Evolutionary conservation across 1,140 invertebrate genomes (phyloP).

Genomic region (Heliothis virescens): DNA sequence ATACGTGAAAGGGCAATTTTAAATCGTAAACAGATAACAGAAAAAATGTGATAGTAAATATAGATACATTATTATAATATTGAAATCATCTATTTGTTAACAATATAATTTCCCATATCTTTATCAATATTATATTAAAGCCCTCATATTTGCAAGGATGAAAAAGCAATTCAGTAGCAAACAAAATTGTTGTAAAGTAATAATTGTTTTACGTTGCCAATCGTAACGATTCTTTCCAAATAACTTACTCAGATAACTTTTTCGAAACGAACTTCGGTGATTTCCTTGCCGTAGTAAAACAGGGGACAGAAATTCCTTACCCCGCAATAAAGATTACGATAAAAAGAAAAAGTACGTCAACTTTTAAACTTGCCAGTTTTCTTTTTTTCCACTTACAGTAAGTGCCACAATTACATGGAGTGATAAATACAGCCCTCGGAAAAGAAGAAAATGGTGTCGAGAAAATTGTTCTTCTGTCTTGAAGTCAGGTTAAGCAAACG

Average conservation of each 20-base stretch:
- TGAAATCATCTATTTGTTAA: background rate
- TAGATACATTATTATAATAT: too few relatives aligned
- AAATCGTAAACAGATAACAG: background rate
- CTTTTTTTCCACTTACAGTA: constrained; percentile 38
- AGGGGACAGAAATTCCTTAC: constrained; percentile 31
- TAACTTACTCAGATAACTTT: constrained; percentile 20
- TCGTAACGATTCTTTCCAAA: constrained; percentile 23
- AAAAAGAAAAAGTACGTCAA: constrained; percentile 41
- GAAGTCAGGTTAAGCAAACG: constrained; percentile 66
- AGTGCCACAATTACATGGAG: constrained; percentile 50
- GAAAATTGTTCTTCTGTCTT: constrained; percentile 54
- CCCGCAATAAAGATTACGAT: constrained; percentile 51
- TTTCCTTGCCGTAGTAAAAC: constrained; percentile 7
- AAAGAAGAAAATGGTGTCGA: constrained; percentile 54
- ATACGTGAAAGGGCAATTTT: constrained; percentile 45
- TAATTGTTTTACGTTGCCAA: constrained; percentile 25
- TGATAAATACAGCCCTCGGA: constrained; percentile 39
- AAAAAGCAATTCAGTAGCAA: background rate
- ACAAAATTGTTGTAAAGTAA: constrained; percentile 12
- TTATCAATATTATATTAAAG: background rate
- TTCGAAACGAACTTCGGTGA: constrained; percentile 11
- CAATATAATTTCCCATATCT: background rate
- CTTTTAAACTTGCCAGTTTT: constrained; percentile 41
- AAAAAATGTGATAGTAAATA: background rate
- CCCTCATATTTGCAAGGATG: too few relatives aligned